These are phyloP conservation scores for Limenitis camilla DNA, from an alignment of 2,888 invertebrate species.

Conservation along the genomic window DNA sequence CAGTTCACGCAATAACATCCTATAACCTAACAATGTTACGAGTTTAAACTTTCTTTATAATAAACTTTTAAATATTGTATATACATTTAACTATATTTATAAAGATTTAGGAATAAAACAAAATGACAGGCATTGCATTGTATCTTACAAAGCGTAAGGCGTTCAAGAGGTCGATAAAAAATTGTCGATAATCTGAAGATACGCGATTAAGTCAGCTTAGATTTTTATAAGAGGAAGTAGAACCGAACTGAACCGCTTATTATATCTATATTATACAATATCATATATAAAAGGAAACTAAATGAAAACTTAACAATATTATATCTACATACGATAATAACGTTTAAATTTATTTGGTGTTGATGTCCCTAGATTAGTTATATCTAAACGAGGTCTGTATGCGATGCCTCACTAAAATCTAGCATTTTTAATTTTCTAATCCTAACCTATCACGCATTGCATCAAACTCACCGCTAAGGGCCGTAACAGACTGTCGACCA, in stretches of 20 bases:
- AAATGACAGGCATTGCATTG: slow-evolving; percentile 1
- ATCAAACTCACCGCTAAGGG: slow-evolving; percentile 3
- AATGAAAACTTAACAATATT: slow-evolving; percentile 19
- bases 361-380: slow-evolving; percentile 54
- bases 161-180: slow-evolving; percentile 14
- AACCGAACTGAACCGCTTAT: not conserved
- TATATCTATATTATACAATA: slow-evolving; percentile 11
- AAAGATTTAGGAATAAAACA: not conserved
- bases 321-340: slow-evolving; percentile 20
- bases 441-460: slow-evolving; percentile 24
- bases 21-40: not conserved
- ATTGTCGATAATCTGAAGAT: slow-evolving; percentile 6
- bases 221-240: not conserved
- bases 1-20: slow-evolving; percentile 1
- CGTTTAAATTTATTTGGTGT: slow-evolving; percentile 65
- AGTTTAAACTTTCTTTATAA: not conserved
- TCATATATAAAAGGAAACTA: slow-evolving; percentile 15
- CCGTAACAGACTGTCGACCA: not conserved
- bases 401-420: slow-evolving; percentile 32
- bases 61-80: slow-evolving; percentile 4
- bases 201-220: slow-evolving; percentile 6
- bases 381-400: slow-evolving; percentile 28
- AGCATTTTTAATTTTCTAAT: slow-evolving; percentile 28
- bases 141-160: slow-evolving; percentile 16
- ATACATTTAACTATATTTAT: slow-evolving; percentile 8